A percentile compares a stretch with the other conserved stretches of the same genome.
Evolutionary conservation across 2,888 invertebrate genomes (phyloP).

Genomic region (Cordilura impudica): DNA sequence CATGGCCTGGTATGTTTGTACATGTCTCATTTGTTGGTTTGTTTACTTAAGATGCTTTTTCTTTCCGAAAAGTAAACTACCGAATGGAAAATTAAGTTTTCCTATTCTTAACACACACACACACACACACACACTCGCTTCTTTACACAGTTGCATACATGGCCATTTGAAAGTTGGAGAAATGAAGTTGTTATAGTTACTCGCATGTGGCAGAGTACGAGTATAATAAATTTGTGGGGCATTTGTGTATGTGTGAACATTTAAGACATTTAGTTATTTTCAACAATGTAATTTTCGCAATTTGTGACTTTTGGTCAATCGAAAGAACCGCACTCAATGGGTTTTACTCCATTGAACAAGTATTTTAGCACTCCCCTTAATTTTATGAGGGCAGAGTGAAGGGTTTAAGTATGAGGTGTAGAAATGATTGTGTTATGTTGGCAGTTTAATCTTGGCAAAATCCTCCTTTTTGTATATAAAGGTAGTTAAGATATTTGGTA

Average conservation of each 20-base stretch:
- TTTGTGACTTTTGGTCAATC: constrained; percentile 52
- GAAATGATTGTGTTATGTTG: no score
- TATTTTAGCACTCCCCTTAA: no score
- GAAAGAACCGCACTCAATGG: constrained; percentile 35
- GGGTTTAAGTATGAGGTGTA: no score
- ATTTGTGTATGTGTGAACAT: constrained; percentile 19
- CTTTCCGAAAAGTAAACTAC: constrained; percentile 16
- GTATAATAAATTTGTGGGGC: constrained; percentile 1
- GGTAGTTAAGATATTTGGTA: no score
- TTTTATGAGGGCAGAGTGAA: no score
- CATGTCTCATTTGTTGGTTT: constrained; percentile 28
- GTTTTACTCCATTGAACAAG: constrained; percentile 37
- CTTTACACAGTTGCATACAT: background rate
- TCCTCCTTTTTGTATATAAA: no score
- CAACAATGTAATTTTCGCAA: constrained; percentile 48
- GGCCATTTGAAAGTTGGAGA: background rate
- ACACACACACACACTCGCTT: background rate
- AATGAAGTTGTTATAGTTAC: constrained; percentile 5
- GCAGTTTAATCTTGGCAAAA: no score
- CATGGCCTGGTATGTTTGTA: background rate
- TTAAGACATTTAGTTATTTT: constrained; percentile 26
- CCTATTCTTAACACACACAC: background rate
- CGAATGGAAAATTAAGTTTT: constrained; percentile 37
- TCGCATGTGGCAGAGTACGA: background rate
- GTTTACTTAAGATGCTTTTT: constrained; percentile 39